Percentiles rank a stretch among this genome's conserved stretches.
Evolutionary conservation across 1,140 invertebrate genomes (phyloP).

Genomic region (Aphelinus certus): DNA sequence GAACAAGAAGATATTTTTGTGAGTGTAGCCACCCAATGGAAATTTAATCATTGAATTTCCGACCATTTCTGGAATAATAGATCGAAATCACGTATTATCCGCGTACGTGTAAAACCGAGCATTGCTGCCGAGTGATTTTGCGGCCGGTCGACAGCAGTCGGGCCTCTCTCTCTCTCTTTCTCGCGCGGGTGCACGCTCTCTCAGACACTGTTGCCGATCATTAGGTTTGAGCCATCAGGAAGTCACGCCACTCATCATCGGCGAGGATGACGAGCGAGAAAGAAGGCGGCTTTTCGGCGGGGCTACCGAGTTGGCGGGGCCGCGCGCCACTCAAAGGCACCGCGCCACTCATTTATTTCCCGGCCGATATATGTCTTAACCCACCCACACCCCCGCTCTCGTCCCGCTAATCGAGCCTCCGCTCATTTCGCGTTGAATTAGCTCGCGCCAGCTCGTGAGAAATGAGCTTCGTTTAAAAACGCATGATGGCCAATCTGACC

Average conservation of each 20-base stretch:
- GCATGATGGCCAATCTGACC: background rate
- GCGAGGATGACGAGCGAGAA: conserved; percentile 45
- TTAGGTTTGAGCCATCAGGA: conserved; percentile 21
- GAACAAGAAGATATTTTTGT: no score
- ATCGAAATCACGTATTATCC: conserved; percentile 1
- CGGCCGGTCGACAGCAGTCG: no score
- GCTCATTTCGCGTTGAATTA: conserved; percentile 20
- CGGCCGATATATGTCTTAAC: conserved; percentile 52
- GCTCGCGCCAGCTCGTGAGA: no score
- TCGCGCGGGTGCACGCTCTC: conserved; percentile 26
- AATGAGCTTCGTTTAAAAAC: conserved; percentile 2
- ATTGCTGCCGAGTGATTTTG: no score
- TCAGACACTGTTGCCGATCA: no score
- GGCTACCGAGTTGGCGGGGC: conserved; percentile 57
- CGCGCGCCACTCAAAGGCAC: conserved; percentile 48
- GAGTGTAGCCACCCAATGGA: no score
- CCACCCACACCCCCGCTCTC: conserved; percentile 31
- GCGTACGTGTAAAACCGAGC: background rate
- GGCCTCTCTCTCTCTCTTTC: conserved; percentile 7
- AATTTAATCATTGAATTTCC: no score
- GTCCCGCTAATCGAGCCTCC: conserved; percentile 14
- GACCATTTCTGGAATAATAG: no score
- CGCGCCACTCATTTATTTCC: conserved; percentile 59
- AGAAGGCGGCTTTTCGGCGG: conserved; percentile 36
- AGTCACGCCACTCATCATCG: conserved; percentile 47